A percentile compares a stretch with the other conserved stretches of the same genome.
Conservation (phyloP, 2,888 invertebrate genomes). For the Apamea epomidion region DNA sequence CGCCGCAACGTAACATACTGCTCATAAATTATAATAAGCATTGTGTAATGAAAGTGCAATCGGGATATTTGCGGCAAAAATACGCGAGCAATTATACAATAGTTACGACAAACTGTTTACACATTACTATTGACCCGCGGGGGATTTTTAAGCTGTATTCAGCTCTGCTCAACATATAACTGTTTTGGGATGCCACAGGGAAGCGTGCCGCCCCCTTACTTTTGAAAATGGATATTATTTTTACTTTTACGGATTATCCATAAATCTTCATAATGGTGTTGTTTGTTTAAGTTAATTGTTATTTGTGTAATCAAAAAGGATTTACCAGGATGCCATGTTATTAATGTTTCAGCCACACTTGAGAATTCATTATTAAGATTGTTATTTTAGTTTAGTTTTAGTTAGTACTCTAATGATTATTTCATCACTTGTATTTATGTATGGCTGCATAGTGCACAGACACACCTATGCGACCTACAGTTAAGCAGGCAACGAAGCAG, state of each 20-base stretch:
- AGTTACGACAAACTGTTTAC: conserved; percentile 2
- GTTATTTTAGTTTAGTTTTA: too few species aligned
- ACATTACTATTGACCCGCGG: conserved; percentile 33
- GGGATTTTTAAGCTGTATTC: not conserved
- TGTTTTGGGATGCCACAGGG: not conserved
- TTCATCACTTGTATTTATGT: not conserved
- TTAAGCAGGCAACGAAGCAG: not conserved
- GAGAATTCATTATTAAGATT: not conserved
- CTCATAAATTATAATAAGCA: conserved; percentile 59
- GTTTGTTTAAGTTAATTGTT: not conserved
- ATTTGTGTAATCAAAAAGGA: not conserved
- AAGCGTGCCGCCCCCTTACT: not conserved
- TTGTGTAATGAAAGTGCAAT: conserved; percentile 39
- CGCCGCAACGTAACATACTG: conserved; percentile 29
- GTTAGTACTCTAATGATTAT: not conserved
- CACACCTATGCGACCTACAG: not conserved
- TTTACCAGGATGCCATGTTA: not conserved
- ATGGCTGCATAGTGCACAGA: not conserved
- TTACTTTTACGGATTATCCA: not conserved
- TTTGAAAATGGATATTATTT: not conserved
- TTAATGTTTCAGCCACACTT: not conserved
- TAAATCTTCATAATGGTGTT: not conserved
- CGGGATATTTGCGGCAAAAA: conserved; percentile 36
- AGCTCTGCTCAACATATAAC: not conserved
- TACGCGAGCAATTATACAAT: conserved; percentile 37